Conservation (phyloP, 2,888 invertebrate genomes). For the Mechanitis messenoides region DNA sequence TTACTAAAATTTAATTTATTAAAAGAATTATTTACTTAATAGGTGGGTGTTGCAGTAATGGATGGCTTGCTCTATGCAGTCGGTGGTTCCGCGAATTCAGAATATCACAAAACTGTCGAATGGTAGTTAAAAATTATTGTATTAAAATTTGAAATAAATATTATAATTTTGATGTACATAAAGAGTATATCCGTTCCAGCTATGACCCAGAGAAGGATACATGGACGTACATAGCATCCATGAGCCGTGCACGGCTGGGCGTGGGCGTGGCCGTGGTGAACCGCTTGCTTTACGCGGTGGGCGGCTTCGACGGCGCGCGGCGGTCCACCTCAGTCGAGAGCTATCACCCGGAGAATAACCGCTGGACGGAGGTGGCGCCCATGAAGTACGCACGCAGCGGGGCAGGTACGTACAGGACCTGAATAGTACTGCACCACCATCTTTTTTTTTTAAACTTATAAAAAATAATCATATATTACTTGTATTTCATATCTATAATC, state of each 20-base stretch:
- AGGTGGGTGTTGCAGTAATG: slow-evolving; percentile 94
- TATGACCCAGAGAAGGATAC: slow-evolving; percentile 91
- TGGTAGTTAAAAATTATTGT: slow-evolving; percentile 74
- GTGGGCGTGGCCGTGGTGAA: slow-evolving; percentile 88
- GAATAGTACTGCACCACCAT: no score
- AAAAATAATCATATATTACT: no score
- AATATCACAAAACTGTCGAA: slow-evolving; percentile 92
- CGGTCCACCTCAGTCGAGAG: slow-evolving; percentile 89
- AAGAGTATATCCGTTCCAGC: slow-evolving; percentile 54
- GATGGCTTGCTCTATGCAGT: slow-evolving; percentile 94
- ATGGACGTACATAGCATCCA: slow-evolving; percentile 85
- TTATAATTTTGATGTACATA: neutral
- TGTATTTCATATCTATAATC: no score
- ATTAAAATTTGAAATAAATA: neutral
- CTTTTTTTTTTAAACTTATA: no score
- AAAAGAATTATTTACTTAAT: slow-evolving; percentile 12
- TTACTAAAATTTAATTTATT: no score
- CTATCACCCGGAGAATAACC: slow-evolving; percentile 94
- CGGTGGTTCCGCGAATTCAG: slow-evolving; percentile 91
- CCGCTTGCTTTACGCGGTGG: slow-evolving; percentile 87
- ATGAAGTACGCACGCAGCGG: slow-evolving; percentile 90
- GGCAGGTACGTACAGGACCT: slow-evolving; percentile 76
- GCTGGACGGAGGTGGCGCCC: slow-evolving; percentile 88
- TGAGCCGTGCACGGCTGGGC: slow-evolving; percentile 87
- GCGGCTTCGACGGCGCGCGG: slow-evolving; percentile 90